Evolutionary conservation across 2,797 vertebrate species (phyloP).

Genomic region (Pagetopsis macropterus): DNA sequence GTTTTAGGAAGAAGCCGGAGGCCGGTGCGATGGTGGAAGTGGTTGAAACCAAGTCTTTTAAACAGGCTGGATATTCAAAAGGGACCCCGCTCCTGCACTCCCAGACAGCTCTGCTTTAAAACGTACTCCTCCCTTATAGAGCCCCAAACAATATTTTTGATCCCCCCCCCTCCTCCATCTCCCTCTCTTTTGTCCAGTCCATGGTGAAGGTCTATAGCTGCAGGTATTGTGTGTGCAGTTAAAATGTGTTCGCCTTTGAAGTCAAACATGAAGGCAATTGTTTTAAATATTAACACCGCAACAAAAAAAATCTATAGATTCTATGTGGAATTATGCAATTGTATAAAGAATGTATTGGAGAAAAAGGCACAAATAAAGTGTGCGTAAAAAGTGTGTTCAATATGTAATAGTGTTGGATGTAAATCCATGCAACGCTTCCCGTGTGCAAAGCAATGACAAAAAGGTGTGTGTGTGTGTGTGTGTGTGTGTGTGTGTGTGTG

Average conservation of each 20-base stretch:
- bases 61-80: constrained; percentile 71
- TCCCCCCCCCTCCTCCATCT: constrained; percentile 19
- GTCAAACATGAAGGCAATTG: constrained; percentile 64
- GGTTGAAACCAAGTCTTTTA: constrained; percentile 71
- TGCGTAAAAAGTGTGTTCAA: background rate
- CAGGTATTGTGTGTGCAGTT: constrained; percentile 71
- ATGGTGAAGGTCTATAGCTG: constrained; percentile 63
- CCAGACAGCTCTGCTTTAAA: constrained; percentile 59
- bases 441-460: constrained; percentile 21
- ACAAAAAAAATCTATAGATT: constrained; percentile 57
- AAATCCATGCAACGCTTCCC: constrained; percentile 4
- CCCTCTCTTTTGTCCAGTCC: constrained; percentile 62
- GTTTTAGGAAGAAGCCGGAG: constrained; percentile 62
- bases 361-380: background rate
- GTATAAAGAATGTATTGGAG: constrained; percentile 14
- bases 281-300: constrained; percentile 72
- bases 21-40: constrained; percentile 58
- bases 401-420: constrained; percentile 16
- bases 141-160: constrained; percentile 70
- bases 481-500: background rate
- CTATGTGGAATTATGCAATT: constrained; percentile 37
- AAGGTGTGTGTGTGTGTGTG: background rate
- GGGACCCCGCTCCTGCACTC: constrained; percentile 54
- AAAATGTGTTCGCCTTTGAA: constrained; percentile 69
- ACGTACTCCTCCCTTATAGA: constrained; percentile 62